Evolutionary conservation across 2,113 vertebrate genomes (phyloP).

Genomic region (Callospermophilus lateralis): DNA sequence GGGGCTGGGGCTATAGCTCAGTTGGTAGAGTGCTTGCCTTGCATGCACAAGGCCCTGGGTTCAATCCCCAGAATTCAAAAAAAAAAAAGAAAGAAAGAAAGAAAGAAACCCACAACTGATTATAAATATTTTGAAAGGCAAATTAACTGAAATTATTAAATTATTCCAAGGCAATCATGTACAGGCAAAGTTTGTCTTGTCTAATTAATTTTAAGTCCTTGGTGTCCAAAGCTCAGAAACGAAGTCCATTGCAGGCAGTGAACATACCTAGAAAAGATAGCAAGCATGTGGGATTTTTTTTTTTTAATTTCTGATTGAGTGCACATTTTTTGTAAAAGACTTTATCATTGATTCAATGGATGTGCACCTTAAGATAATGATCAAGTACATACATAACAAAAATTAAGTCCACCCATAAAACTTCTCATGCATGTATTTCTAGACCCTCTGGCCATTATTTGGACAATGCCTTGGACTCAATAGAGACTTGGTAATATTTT

Average conservation of each 20-base stretch:
- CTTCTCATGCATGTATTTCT: conserved; percentile 79
- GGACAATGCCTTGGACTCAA: conserved; percentile 83
- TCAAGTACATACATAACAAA: conserved; percentile 66
- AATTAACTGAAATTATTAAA: conserved; percentile 62
- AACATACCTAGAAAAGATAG: conserved; percentile 66
- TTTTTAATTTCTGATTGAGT: neutral
- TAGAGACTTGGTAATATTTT: conserved; percentile 75
- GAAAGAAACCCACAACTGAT: neutral
- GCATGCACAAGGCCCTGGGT: too few species aligned
- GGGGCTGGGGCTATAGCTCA: too few species aligned
- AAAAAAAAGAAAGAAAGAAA: too few species aligned
- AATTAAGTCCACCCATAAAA: conserved; percentile 68
- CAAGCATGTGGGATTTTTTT: neutral
- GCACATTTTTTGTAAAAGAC: conserved; percentile 70
- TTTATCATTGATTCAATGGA: conserved; percentile 80
- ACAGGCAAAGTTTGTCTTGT: conserved; percentile 67
- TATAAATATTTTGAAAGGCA: conserved; percentile 74
- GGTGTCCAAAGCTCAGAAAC: conserved; percentile 62
- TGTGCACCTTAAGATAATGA: conserved; percentile 76
- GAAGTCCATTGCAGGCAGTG: conserved; percentile 72
- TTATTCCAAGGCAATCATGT: conserved; percentile 67
- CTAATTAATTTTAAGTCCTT: conserved; percentile 65
- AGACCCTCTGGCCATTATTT: conserved; percentile 72
- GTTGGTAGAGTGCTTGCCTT: too few species aligned
- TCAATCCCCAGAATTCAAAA: too few species aligned